Conservation (phyloP, 2,888 invertebrate genomes). For the Drosophila emarginata region DNA sequence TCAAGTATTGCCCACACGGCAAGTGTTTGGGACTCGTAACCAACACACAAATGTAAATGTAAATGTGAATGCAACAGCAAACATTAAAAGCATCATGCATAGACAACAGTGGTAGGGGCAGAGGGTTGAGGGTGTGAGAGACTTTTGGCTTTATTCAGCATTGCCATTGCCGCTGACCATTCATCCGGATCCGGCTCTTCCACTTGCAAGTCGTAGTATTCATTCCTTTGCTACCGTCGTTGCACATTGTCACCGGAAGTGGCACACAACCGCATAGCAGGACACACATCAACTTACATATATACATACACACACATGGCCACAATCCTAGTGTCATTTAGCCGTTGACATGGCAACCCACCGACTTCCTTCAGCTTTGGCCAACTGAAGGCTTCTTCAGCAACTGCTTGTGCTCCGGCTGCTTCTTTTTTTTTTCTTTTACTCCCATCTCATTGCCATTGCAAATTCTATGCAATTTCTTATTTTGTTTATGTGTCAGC, state of each 20-base stretch:
- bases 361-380: slow-evolving; percentile 46
- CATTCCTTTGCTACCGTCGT: slow-evolving; percentile 60
- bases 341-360: slow-evolving; percentile 66
- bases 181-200: slow-evolving; percentile 63
- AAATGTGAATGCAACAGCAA: slow-evolving; percentile 22
- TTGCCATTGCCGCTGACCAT: slow-evolving; percentile 47
- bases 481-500: slow-evolving; percentile 51
- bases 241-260: slow-evolving; percentile 77
- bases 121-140: slow-evolving; percentile 1
- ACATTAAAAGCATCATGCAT: slow-evolving; percentile 19
- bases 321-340: slow-evolving; percentile 50
- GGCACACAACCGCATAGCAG: slow-evolving; percentile 47
- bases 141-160: slow-evolving; percentile 37
- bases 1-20: slow-evolving; percentile 61
- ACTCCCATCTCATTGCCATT: slow-evolving; percentile 28
- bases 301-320: slow-evolving; percentile 22
- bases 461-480: slow-evolving; percentile 41
- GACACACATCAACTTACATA: slow-evolving; percentile 17
- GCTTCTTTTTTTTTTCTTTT: slow-evolving; percentile 1
- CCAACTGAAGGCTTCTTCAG: slow-evolving; percentile 42
- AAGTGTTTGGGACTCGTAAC: slow-evolving; percentile 58
- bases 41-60: slow-evolving; percentile 23
- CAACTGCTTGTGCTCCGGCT: slow-evolving; percentile 11
- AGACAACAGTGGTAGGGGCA: background rate
- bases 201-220: slow-evolving; percentile 59